Conservation (phyloP, 2,888 invertebrate species). For the Chrysolina americana region DNA sequence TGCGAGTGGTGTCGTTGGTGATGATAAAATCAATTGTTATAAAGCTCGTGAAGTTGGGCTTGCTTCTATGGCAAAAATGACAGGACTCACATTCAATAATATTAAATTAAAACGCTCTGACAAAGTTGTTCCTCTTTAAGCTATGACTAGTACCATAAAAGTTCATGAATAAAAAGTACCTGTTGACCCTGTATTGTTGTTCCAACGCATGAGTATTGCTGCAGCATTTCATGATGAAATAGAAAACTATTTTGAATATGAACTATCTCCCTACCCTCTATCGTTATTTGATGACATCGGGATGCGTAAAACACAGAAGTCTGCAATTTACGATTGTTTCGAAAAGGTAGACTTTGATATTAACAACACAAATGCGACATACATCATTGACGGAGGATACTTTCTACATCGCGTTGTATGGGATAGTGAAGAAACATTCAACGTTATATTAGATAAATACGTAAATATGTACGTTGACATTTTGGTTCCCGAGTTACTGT, state of each 20-base stretch:
- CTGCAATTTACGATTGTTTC: neutral
- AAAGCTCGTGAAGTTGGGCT: slow-evolving; percentile 32
- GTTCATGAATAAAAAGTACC: slow-evolving; percentile 29
- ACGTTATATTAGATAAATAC: too few relatives aligned
- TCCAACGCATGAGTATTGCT: slow-evolving; percentile 30
- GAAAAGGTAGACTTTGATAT: too few relatives aligned
- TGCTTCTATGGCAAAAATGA: slow-evolving; percentile 29
- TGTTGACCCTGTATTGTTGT: slow-evolving; percentile 26
- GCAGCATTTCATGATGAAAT: neutral
- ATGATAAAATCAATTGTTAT: slow-evolving; percentile 35
- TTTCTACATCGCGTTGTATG: too few relatives aligned
- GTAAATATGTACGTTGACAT: too few relatives aligned
- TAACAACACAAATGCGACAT: too few relatives aligned
- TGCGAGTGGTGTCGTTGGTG: slow-evolving; percentile 36
- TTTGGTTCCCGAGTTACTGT: too few relatives aligned
- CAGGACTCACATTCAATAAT: slow-evolving; percentile 28
- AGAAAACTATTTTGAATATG: slow-evolving; percentile 21
- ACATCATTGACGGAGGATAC: too few relatives aligned
- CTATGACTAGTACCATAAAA: slow-evolving; percentile 19
- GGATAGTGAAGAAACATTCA: too few relatives aligned
- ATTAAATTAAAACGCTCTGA: slow-evolving; percentile 2
- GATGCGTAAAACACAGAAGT: neutral
- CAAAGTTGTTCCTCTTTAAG: too few relatives aligned
- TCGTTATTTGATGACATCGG: neutral
- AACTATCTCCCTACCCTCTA: neutral